phyloP scores from a whole-genome alignment of 1,140 invertebrate species.

The Gyrodactylus bullatarudis region DNA sequence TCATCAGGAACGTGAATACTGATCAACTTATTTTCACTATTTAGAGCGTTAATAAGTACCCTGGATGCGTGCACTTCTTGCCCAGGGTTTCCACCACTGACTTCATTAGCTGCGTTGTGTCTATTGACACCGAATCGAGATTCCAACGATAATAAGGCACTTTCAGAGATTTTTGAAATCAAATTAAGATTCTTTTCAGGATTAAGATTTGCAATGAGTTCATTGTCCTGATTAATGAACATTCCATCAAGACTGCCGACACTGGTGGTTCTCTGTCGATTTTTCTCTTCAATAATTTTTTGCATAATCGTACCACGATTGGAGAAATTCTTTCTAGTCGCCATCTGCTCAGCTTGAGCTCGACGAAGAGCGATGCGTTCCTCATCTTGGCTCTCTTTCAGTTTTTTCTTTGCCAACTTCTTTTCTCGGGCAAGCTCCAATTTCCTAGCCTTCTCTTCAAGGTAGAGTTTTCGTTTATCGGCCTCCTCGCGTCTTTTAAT shows the following conservation, averaged over 20 bases:
- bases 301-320: conserved; percentile 9
- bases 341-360: not conserved
- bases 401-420: not conserved
- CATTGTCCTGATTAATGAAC: conserved; percentile 18
- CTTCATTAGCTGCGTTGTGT: not conserved
- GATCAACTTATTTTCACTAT: not conserved
- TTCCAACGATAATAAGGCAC: not conserved
- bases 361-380: too few relatives aligned
- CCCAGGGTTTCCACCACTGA: not conserved
- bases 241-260: conserved; percentile 15
- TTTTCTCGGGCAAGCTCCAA: not conserved
- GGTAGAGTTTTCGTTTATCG: not conserved
- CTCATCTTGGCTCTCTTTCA: not conserved
- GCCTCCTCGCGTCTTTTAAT: not conserved
- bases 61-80: not conserved
- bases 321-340: not conserved
- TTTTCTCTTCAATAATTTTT: conserved; percentile 16
- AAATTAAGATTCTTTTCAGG: not conserved
- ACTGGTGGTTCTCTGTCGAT: conserved; percentile 15
- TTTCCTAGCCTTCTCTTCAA: not conserved
- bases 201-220: conserved; percentile 10
- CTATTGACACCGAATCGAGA: not conserved
- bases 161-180: not conserved
- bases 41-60: not conserved
- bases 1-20: not conserved